A percentile compares a stretch with the other conserved stretches of the same genome.
phyloP scores from a whole-genome alignment of 2,888 invertebrate species.

The Cheilosia grossa region DNA sequence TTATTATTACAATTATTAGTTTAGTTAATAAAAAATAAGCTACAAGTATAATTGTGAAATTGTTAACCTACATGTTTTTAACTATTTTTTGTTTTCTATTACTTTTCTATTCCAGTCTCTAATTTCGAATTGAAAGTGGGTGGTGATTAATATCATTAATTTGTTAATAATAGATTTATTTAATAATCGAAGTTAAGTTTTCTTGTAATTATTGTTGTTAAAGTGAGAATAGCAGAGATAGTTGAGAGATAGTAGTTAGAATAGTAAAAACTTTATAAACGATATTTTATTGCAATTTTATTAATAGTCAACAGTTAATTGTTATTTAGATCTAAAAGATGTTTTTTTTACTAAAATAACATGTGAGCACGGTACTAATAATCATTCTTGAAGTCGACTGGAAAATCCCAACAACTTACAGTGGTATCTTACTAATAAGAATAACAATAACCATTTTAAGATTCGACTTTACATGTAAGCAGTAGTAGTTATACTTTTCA shows the following conservation, averaged over 20 bases:
- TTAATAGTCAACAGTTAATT: conserved; percentile 46
- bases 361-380: neutral
- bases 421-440: too few species aligned
- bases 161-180: neutral
- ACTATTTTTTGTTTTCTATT: conserved; percentile 35
- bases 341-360: neutral
- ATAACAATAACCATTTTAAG: too few species aligned
- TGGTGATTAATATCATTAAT: conserved; percentile 48
- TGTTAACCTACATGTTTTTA: conserved; percentile 21
- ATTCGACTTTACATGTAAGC: too few species aligned
- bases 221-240: conserved; percentile 40
- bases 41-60: conserved; percentile 58
- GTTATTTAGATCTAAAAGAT: conserved; percentile 1
- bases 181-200: conserved; percentile 3
- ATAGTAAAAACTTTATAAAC: conserved; percentile 47
- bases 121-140: conserved; percentile 66
- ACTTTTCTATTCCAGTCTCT: conserved; percentile 67
- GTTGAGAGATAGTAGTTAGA: conserved; percentile 52
- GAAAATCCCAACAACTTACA: too few species aligned
- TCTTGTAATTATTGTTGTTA: conserved; percentile 8
- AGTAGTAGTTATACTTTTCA: too few species aligned
- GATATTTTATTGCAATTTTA: conserved; percentile 36
- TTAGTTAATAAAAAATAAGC: conserved; percentile 43
- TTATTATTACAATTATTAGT: conserved; percentile 8
- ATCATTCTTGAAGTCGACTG: neutral